Evolutionary conservation across 2,797 vertebrate species (phyloP).

Genomic region (Kryptopterus vitreolus): DNA sequence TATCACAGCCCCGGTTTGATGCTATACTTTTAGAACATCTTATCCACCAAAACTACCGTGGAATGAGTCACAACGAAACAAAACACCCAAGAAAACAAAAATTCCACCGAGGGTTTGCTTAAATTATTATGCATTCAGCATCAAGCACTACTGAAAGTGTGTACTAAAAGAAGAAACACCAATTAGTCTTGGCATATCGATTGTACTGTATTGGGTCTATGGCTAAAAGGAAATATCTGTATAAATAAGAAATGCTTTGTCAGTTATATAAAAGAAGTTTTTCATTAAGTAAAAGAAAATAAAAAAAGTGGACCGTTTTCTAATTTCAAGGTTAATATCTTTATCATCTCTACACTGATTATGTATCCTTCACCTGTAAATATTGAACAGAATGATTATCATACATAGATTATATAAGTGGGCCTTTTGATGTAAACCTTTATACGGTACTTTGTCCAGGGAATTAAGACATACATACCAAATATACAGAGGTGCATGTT

Average conservation of each 20-base stretch:
- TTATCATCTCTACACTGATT: neutral
- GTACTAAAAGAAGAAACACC: neutral
- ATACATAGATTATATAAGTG: neutral
- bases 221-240: neutral
- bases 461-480: neutral
- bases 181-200: conserved; percentile 10
- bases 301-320: neutral
- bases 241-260: neutral
- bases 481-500: neutral
- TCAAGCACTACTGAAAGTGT: neutral
- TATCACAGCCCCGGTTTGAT: neutral
- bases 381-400: too few species aligned
- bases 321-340: neutral
- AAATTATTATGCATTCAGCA: neutral
- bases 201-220: neutral
- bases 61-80: neutral
- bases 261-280: neutral
- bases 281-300: neutral
- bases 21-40: neutral
- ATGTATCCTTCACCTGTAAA: neutral
- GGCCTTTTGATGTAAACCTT: neutral
- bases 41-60: neutral
- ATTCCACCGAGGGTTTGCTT: neutral
- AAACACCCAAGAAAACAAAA: neutral
- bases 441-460: too few species aligned